phyloP scores from a whole-genome alignment of 2,113 vertebrate species.

The Macrotus californicus region DNA sequence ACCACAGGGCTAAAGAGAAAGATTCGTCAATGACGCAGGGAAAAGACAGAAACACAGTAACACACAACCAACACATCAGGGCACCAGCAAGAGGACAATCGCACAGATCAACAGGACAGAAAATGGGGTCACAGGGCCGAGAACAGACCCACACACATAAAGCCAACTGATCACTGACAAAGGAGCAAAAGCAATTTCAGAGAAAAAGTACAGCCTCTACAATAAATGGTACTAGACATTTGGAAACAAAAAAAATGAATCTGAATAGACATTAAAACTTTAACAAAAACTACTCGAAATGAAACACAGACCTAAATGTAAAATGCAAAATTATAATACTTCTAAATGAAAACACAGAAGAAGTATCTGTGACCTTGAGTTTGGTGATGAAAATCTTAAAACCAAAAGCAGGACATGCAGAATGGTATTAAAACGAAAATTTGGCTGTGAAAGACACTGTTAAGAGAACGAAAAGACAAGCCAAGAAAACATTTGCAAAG shows the following conservation, averaged over 20 bases:
- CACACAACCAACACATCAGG: background rate
- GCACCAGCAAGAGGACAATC: background rate
- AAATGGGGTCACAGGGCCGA: background rate
- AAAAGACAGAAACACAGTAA: background rate
- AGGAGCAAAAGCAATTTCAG: background rate
- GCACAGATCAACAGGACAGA: background rate
- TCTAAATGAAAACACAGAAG: background rate
- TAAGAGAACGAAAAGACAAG: background rate
- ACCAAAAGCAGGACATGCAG: background rate
- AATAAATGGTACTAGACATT: background rate
- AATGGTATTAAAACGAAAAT: background rate
- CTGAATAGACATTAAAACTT: background rate
- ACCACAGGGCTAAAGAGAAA: background rate
- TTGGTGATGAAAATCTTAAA: background rate
- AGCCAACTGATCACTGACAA: background rate
- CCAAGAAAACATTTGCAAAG: background rate
- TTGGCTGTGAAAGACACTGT: background rate
- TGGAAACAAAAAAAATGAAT: background rate
- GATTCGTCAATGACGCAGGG: background rate
- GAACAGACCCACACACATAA: background rate
- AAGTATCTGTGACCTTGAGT: background rate
- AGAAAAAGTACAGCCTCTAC: background rate
- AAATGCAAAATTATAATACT: background rate
- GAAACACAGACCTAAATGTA: background rate
- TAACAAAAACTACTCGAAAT: background rate